Percentiles rank a stretch among this genome's conserved stretches.
These are phyloP conservation scores for Protodeltote pygarga DNA, from an alignment of 2,888 invertebrate genomes.

Conservation along the genomic window DNA sequence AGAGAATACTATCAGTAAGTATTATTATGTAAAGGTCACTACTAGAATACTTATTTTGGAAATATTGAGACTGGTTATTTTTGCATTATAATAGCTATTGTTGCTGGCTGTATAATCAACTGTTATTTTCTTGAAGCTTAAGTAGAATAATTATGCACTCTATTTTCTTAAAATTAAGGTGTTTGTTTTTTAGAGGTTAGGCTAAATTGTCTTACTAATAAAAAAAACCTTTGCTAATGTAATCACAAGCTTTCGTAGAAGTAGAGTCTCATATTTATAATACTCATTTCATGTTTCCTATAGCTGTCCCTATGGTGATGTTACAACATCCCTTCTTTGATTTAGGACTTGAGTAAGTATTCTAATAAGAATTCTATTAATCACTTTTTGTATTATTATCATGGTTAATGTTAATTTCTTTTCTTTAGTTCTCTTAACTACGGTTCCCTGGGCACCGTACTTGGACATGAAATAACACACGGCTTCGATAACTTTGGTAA, in stretches of 20 bases:
- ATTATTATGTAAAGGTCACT: neutral
- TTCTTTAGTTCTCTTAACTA: slow-evolving; percentile 91
- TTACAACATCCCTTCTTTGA: slow-evolving; percentile 94
- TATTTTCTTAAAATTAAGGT: too few relatives aligned
- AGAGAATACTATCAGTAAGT: slow-evolving; percentile 93
- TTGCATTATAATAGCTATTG: too few relatives aligned
- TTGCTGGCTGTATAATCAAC: too few relatives aligned
- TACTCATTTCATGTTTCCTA: slow-evolving; percentile 28
- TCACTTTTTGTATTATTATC: neutral
- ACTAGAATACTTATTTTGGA: neutral
- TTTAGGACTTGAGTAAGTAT: slow-evolving; percentile 93
- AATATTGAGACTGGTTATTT: neutral
- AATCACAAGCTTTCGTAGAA: neutral
- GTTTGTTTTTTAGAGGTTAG: too few relatives aligned
- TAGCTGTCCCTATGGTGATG: slow-evolving; percentile 94
- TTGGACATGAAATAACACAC: slow-evolving; percentile 92
- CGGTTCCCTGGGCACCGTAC: slow-evolving; percentile 92
- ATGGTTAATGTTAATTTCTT: slow-evolving; percentile 4
- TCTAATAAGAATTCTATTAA: neutral
- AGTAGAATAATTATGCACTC: too few relatives aligned
- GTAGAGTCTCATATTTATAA: neutral
- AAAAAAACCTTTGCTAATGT: too few relatives aligned
- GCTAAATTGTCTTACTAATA: too few relatives aligned
- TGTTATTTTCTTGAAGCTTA: too few relatives aligned
- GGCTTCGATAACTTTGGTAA: slow-evolving; percentile 86